Base-by-base conservation (phyloP, 2,888 invertebrate genomes). In the Pyrrhia umbra region DNA sequence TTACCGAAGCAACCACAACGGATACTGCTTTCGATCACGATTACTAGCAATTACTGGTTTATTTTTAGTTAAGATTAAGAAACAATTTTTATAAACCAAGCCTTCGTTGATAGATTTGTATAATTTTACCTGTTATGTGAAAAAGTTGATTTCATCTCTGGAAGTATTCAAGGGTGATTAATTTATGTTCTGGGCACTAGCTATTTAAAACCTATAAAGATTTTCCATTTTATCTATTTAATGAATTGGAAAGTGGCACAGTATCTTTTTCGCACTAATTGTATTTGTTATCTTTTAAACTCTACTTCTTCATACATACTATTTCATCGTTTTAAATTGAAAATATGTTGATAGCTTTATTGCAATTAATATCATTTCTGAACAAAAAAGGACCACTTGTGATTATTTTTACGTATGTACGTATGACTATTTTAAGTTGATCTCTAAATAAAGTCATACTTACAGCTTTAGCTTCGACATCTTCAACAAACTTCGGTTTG, bases 21-120 rank as follows among this genome's bases (percentile, higher is more conserved):
- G 77, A 79, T 77, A 83, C 63, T 81, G 80, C 77, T 81, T 84
- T 83, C 75, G 75, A 83, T 85, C 75, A 75, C 75, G 65, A 78
- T 76, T 74, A 74, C 75, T 79, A 51, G 54, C 72, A 72, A 74
- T 82, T 77, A 68, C 67, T 60, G 60, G 55, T 39, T 59, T 75
- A 34, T 75, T 60, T 74, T 70, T 34, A 43, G 25, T 75, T 43
- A 20, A 9, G 21, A 6, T 40, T 20, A 20, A 5, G 23, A n/a
- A n/a, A n/a, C n/a, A n/a, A 27, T 15, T 50, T 51, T 46, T 40
- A 30, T 37, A 39, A 46, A 15, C 20, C 0, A 27, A 25, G 27
- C 20, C 43, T 30, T n/a, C 8, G 25, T 54, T 23, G 16, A n/a
- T 4, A 16, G 2, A 5, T 34, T 9, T 23, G 6, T 49, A 16